Evolutionary conservation across 2,888 invertebrate genomes (phyloP).

Genomic region (Drosophila robusta): DNA sequence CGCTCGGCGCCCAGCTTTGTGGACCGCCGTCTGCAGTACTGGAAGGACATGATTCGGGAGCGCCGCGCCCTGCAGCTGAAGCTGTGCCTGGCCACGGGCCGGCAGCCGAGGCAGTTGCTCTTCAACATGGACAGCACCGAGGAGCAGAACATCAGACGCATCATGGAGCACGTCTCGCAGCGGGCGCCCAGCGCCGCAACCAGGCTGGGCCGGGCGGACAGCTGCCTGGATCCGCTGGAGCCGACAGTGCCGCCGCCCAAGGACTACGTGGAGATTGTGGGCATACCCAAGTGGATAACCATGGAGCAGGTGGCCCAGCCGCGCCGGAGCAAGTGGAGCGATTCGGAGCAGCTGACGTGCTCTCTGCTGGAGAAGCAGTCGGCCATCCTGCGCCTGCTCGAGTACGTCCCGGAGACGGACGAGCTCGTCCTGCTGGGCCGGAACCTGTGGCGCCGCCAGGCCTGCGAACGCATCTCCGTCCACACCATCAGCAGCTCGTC

Average conservation of each 20-base stretch:
- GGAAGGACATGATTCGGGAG: conserved; percentile 69
- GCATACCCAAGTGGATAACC: conserved; percentile 37
- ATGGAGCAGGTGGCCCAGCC: conserved; percentile 31
- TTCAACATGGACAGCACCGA: conserved; percentile 58
- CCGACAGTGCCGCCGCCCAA: background rate
- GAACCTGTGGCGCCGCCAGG: conserved; percentile 1
- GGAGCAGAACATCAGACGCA: conserved; percentile 51
- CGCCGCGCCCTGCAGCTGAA: conserved; percentile 50
- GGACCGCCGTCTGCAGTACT: conserved; percentile 75
- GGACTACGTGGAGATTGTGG: conserved; percentile 52
- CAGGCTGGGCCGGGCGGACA: too few relatives aligned
- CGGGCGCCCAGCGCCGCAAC: background rate
- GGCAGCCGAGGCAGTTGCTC: conserved; percentile 47
- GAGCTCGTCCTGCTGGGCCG: conserved; percentile 60
- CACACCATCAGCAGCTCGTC: conserved; percentile 17
- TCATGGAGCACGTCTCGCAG: conserved; percentile 48
- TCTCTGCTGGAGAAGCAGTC: conserved; percentile 31
- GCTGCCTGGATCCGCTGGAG: too few relatives aligned
- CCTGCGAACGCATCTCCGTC: conserved; percentile 10
- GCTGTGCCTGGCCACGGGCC: conserved; percentile 35
- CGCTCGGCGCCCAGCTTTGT: conserved; percentile 35
- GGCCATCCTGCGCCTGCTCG: conserved; percentile 49
- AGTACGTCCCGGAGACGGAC: conserved; percentile 57
- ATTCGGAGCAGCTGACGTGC: conserved; percentile 45
- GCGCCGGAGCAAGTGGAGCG: conserved; percentile 44